These are phyloP conservation scores for Nyleta sp. DNA, from an alignment of 2,888 invertebrate species.

Conservation along the genomic window DNA sequence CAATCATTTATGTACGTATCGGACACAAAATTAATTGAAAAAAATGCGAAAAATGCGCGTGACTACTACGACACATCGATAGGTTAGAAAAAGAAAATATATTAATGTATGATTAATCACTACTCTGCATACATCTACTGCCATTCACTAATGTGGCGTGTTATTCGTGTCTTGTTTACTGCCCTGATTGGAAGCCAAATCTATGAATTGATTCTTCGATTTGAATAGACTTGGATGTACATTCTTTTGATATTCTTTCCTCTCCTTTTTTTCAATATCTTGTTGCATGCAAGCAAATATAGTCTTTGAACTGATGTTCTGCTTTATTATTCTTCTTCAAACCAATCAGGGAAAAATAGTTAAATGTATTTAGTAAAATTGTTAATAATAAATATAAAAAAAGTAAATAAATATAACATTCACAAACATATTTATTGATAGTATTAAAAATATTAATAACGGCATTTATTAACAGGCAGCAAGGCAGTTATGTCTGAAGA, in stretches of 20 bases:
- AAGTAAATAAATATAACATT: conserved; percentile 64
- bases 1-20: conserved; percentile 50
- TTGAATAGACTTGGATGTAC: not conserved
- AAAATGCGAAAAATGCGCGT: conserved; percentile 56
- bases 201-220: conserved; percentile 12
- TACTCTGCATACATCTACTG: conserved; percentile 70
- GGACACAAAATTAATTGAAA: conserved; percentile 41
- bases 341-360: conserved; percentile 72
- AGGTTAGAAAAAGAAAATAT: conserved; percentile 66
- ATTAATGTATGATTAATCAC: conserved; percentile 63
- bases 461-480: conserved; percentile 78
- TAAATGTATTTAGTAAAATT: conserved; percentile 69
- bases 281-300: conserved; percentile 24
- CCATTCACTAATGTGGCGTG: conserved; percentile 68
- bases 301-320: not conserved
- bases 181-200: conserved; percentile 49
- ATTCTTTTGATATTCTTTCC: not conserved
- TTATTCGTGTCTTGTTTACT: conserved; percentile 48
- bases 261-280: not conserved
- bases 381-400: conserved; percentile 38
- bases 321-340: conserved; percentile 5
- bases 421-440: conserved; percentile 70
- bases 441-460: conserved; percentile 70
- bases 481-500: conserved; percentile 78
- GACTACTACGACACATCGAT: conserved; percentile 66